Conservation (phyloP, 2,888 invertebrate genomes). For the Theretra japonica region DNA sequence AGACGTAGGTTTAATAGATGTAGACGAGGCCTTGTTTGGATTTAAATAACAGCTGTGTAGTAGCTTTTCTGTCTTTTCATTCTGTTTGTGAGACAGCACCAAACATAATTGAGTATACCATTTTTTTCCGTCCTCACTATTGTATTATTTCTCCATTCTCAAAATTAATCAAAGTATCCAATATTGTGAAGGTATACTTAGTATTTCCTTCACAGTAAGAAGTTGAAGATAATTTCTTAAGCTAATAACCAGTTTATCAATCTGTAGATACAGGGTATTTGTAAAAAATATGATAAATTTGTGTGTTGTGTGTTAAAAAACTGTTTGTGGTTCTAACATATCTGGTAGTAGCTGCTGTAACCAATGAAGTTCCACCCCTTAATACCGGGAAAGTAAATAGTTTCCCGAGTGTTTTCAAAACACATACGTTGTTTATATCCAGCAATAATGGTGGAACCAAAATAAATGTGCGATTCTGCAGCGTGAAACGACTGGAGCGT, state of each 20-base stretch:
- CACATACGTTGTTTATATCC: constrained; percentile 15
- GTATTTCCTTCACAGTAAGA: too few relatives aligned
- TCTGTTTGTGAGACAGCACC: too few relatives aligned
- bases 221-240: too few relatives aligned
- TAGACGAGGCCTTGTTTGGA: neutral
- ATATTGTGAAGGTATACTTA: too few relatives aligned
- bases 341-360: neutral
- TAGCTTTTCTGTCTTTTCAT: neutral
- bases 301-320: too few relatives aligned
- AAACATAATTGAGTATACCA: too few relatives aligned
- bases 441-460: constrained; percentile 20
- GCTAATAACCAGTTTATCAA: too few relatives aligned
- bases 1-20: neutral
- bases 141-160: too few relatives aligned
- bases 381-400: neutral
- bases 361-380: neutral
- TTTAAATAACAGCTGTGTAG: neutral
- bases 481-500: constrained; percentile 13
- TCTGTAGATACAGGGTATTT: too few relatives aligned
- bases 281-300: too few relatives aligned
- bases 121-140: too few relatives aligned
- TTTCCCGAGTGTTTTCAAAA: constrained; percentile 6
- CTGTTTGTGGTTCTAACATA: neutral
- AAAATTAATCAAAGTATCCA: too few relatives aligned
- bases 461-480: constrained; percentile 18